Evolutionary conservation across 2,888 invertebrate genomes (phyloP), one percentile per base, ranked within the genome.

Genomic region (Zygogramma bicolorata): DNA sequence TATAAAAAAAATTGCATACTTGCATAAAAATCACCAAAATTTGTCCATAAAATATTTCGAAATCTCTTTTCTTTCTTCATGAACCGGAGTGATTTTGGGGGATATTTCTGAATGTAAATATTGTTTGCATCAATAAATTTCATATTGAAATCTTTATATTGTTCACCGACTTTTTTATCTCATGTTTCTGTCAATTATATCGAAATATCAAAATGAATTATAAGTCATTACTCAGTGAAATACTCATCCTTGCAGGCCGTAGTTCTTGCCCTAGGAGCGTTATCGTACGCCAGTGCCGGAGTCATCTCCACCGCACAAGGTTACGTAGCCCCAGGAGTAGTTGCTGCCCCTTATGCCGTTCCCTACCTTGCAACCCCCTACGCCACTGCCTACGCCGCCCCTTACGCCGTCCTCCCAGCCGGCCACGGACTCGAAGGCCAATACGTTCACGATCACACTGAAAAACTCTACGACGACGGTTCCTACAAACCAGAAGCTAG

Each of bases 391-490:
- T 74, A 75, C 20, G 74, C 70, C 40, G 67, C 68, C 57, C 74
- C 74, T 27, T 68, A 62, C 40, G 78, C 74, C 68, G 73, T 78
- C 29, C 60, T 74, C n/a, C 76, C 75, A 62, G 71, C 77, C 46
- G 76, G 80, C 62, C 62, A 74, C 40, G 81, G 81, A 49, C 76
- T 77, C 18, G 83, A 83, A 77, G 83, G 83, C 18, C 81, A 82
- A 76, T 83, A 81, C 72, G 75, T 82, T 29, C 83, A 72, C 13
- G 83, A 83, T 71, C 71, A 81, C 73, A 73, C 72, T 22, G 83
- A 84, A 59, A 76, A 76, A 65, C 76, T 83, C 34, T 83, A 82
- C 79, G 84, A 84, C 67, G 83, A 84, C 71, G 84, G 84, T 57
- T 82, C 82, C 34, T 84, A 84, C 81, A 83, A 77, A 70, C 81